Evolutionary conservation across 2,888 invertebrate genomes (phyloP).

Genomic region (Drosophila falleni): DNA sequence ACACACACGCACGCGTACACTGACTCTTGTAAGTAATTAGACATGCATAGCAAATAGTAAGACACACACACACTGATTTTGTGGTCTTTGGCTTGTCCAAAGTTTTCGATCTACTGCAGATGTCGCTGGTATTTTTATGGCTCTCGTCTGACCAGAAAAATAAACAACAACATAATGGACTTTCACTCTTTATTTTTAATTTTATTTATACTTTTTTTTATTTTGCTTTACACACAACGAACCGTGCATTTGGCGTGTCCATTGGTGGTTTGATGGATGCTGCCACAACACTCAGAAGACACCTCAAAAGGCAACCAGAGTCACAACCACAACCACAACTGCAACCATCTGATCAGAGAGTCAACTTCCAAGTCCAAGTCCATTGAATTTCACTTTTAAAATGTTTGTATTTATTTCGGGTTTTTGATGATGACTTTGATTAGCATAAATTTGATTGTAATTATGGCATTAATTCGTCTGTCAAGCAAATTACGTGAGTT

Average conservation of each 20-base stretch:
- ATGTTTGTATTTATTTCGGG: constrained; percentile 11
- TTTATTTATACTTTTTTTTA: constrained; percentile 16
- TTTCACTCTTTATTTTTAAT: constrained; percentile 66
- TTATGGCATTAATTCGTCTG: constrained; percentile 61
- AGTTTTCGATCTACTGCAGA: constrained; percentile 53
- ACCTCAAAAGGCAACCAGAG: constrained; percentile 21
- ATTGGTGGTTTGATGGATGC: constrained; percentile 48
- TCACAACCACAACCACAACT: constrained; percentile 18
- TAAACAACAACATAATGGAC: constrained; percentile 56
- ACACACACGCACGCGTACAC: constrained; percentile 16
- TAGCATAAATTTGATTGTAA: constrained; percentile 68
- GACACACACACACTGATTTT: constrained; percentile 23
- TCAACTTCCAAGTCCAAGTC: constrained; percentile 5
- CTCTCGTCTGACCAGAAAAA: constrained; percentile 62
- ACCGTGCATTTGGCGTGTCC: constrained; percentile 65
- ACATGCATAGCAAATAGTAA: constrained; percentile 39
- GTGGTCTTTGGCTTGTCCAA: constrained; percentile 57
- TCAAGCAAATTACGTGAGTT: constrained; percentile 50
- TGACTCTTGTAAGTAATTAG: constrained; percentile 47
- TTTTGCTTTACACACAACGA: constrained; percentile 26
- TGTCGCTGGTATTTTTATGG: constrained; percentile 58
- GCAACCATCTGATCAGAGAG: constrained; percentile 13
- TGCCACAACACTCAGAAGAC: constrained; percentile 56
- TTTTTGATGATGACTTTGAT: constrained; percentile 53
- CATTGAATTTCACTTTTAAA: constrained; percentile 66